A percentile compares a stretch with the other conserved stretches of the same genome.
phyloP scores from a whole-genome alignment of 2,797 vertebrate genomes.

The Cyclopterus lumpus region DNA sequence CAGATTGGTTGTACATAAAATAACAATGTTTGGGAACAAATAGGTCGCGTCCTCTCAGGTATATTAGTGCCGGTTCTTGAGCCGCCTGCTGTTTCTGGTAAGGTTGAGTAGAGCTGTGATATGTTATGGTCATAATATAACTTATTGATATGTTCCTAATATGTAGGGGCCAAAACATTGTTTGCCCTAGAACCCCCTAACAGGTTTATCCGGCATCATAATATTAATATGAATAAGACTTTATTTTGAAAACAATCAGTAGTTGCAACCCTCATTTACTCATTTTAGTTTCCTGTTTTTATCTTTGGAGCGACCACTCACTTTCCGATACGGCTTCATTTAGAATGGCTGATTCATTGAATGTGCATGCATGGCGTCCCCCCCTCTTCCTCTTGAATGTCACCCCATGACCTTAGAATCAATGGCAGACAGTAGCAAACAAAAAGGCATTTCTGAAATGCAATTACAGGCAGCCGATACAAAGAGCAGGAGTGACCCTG shows the following conservation, averaged over 20 bases:
- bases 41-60: neutral
- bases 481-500: slow-evolving; percentile 80
- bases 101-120: neutral
- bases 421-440: slow-evolving; percentile 88
- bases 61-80: neutral
- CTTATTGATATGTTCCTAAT: neutral
- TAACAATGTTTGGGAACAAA: neutral
- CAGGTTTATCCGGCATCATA: neutral
- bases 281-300: neutral
- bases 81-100: neutral
- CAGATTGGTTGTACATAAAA: neutral
- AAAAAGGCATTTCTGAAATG: slow-evolving; percentile 87
- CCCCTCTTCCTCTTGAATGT: slow-evolving; percentile 73
- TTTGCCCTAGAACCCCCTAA: no score
- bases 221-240: neutral
- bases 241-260: neutral
- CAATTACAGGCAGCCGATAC: slow-evolving; percentile 86
- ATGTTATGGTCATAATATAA: neutral
- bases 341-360: slow-evolving; percentile 46
- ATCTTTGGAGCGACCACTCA: neutral
- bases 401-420: slow-evolving; percentile 87
- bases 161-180: neutral
- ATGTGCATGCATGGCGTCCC: slow-evolving; percentile 7
- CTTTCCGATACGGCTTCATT: slow-evolving; percentile 37
- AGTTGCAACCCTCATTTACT: neutral